Conservation (phyloP, 2,888 invertebrate species). For the Petrophora chlorosata region DNA sequence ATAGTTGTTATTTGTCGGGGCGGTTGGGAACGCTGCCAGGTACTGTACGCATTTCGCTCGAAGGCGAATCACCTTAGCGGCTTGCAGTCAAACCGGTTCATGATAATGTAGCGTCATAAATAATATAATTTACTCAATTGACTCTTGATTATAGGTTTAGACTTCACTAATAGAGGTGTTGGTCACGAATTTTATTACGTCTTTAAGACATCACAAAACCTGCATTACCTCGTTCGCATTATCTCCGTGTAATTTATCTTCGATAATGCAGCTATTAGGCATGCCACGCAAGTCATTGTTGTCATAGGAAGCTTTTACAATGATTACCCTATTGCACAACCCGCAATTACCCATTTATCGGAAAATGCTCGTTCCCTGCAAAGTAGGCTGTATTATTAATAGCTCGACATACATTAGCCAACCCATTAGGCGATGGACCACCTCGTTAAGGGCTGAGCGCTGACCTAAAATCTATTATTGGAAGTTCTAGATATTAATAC, state of each 20-base stretch:
- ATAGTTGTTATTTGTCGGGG: constrained; percentile 49
- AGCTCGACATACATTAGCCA: constrained; percentile 63
- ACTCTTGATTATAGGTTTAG: constrained; percentile 1
- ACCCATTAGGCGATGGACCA: constrained; percentile 65
- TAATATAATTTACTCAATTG: constrained; percentile 12
- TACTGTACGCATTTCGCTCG: constrained; percentile 50
- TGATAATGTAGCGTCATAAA: constrained; percentile 22
- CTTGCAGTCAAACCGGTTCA: constrained; percentile 40
- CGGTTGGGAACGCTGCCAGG: constrained; percentile 59
- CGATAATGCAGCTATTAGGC: constrained; percentile 7
- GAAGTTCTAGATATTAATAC: constrained; percentile 41
- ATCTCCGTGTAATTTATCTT: constrained; percentile 8
- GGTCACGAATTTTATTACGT: constrained; percentile 5
- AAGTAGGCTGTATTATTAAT: constrained; percentile 65
- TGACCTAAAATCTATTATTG: constrained; percentile 67
- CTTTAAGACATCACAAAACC: constrained; percentile 7
- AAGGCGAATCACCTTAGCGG: constrained; percentile 50
- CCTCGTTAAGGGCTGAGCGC: constrained; percentile 63
- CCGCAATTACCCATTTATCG: constrained; percentile 40
- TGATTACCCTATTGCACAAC: constrained; percentile 25
- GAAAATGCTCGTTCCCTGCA: constrained; percentile 48
- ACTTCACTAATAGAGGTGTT: constrained; percentile 2
- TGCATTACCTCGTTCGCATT: background rate
- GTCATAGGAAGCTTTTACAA: constrained; percentile 24
- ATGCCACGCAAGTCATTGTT: constrained; percentile 14